Evolutionary conservation across 2,888 invertebrate species (phyloP), one percentile per base, ranked within the genome.

Genomic region (Xylota sylvarum): DNA sequence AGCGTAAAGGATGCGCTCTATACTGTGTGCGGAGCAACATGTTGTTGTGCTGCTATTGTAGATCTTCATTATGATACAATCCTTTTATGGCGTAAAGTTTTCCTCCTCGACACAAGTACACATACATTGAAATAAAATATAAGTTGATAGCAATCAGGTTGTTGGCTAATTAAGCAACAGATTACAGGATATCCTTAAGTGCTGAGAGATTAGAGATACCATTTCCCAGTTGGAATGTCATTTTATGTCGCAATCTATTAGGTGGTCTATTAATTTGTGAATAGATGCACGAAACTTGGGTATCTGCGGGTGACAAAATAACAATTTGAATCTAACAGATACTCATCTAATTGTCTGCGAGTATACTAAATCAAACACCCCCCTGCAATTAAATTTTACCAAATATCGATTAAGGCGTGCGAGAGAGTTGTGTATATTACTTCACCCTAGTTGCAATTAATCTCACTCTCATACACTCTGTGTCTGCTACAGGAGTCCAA

Each of bases 151-250:
- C 64, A 65, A 82, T 70, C 70, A 27, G 48, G 52, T 40, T 81
- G 81, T 60, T 81, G 76, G 70, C 76, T 77, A 81, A 72, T 85
- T 81, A 85, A 76, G 76, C 46, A 72, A 58, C 67, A 81, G 81
- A 81, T 60, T 76, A 70, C 56, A n/a, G 76, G 50, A 72, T 64
- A 19, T 12, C 9, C 80, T 65, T 32, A 50, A 79, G 37, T 58
- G 64, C 35, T 32, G 4, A 14, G 56, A 70, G 77, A 77, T 82
- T 69, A 37, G 40, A 19, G 64, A 43, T 62, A 52, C 40, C n/a
- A 43, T 30, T 30, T 60, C 17, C 32, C 19, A 43, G 27, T 14
- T 40, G 69, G 58, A n/a, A 4, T 43, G 17, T 48, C 32, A 14
- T 43, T 40, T 17, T 56, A 5, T 43, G 43, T 43, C 35, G 23